Base-by-base conservation (phyloP, 2,888 invertebrate genomes). In the Chrysina gloriosa region DNA sequence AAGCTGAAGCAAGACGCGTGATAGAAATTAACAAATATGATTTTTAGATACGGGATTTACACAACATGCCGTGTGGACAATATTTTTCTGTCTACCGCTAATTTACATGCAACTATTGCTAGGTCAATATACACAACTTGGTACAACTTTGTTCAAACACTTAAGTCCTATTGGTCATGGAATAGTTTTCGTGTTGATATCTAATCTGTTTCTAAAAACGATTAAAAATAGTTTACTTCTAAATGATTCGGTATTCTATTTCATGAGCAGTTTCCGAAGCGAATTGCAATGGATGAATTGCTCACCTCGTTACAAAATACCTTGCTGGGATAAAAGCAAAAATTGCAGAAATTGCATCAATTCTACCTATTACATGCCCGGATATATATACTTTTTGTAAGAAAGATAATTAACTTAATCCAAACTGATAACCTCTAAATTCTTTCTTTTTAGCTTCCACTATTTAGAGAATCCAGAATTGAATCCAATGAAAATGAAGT, bases 111-210 rank as follows among this genome's bases (percentile, higher is more conserved):
- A 74, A 64, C 39, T 70, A 7, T 29, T 71, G 6, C 19, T 76
- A 7, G 75, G 75, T 5, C 75, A 76, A 52, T 76, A 75, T 50
- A 71, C 74, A 2, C 73, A 74, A 69, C 54, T 74, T 39, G 70
- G 73, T 9, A 66, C 66, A 3, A 56, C 69, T 1, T 58, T 67
- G 23, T 64, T 72, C n/a, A 74, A 70, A 42, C 67, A 72, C 48
- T 63, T 75, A 36, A 69, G 68, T 39, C 75, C 75, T 0, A 65
- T 75, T 16, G 71, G 69, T 1, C 69, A 68, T 47, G 75, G 75
- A 2, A 58, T 74, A 11, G 72, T 69, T 11, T 74, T 71, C 52
- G 36, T 67, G 6, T 58, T 73, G n/a, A 50, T 74, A 9, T 36
- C 70, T 3, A 69, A 67, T 14, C 67, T 71, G 6, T 34, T 72